Percentiles rank a stretch among this genome's conserved stretches.
phyloP scores from a whole-genome alignment of 2,888 invertebrate genomes.

The Ypsolopha sequella region DNA sequence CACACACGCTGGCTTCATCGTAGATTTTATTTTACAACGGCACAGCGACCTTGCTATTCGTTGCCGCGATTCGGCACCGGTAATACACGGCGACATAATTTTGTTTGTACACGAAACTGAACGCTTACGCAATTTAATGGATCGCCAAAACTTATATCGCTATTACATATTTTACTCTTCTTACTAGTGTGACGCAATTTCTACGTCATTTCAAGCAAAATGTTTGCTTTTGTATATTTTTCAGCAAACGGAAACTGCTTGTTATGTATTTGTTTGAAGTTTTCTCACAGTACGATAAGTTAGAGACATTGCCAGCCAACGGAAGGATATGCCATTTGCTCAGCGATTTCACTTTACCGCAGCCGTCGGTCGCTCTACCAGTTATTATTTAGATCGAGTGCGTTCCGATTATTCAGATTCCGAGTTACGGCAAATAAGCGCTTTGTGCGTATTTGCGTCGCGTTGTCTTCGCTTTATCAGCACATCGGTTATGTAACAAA shows the following conservation, averaged over 20 bases:
- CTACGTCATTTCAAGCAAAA: no score
- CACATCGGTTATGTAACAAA: constrained; percentile 7
- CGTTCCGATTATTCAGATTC: no score
- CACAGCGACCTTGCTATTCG: constrained; percentile 50
- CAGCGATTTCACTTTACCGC: constrained; percentile 1
- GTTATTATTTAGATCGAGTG: no score
- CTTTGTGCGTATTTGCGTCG: no score
- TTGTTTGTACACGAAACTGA: not conserved
- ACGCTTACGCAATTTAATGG: not conserved
- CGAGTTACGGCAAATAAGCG: no score
- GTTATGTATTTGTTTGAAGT: no score
- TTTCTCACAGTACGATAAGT: not conserved
- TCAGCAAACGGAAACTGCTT: no score
- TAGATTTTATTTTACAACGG: not conserved
- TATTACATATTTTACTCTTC: no score
- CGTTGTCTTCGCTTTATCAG: not conserved
- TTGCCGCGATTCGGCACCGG: constrained; percentile 26
- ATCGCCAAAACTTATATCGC: not conserved
- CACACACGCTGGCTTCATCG: not conserved
- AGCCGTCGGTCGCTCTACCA: not conserved
- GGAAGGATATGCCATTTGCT: not conserved
- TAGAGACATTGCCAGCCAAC: not conserved
- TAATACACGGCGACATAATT: not conserved
- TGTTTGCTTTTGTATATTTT: no score
- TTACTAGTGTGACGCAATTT: no score